Evolutionary conservation across 2,113 vertebrate species (phyloP), one percentile per base, ranked within the genome.

Genomic region (Crotalus helleri): DNA sequence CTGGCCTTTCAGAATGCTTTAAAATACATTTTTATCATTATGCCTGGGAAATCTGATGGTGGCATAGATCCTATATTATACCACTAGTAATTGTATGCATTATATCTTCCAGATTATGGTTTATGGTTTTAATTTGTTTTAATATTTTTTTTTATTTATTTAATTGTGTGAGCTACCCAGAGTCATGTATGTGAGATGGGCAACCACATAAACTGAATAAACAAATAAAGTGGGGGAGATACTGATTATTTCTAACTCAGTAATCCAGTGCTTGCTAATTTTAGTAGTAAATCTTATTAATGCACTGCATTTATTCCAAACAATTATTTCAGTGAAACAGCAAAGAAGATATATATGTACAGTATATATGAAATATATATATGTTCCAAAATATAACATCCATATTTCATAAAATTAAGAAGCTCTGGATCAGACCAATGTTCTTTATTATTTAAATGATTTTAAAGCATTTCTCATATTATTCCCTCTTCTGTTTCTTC

Each of bases 401-500:
- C n/a, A 74, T 24, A 49, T 81, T 44, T 46, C 39, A 58, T 15
- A 3, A n/a, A 85, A 39, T 51, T 33, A 26, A 54, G 85, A 24
- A 49, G 0, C 39, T 21, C 7, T 61, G 5, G 53, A 1, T 64
- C 44, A 29, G 3, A 61, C 1, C 86, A 44, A 6, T 23, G 15
- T 86, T 29, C 24, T 85, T 85, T 89, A 26, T 90, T 59, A 61
- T 10, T 85, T 59, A 61, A 23, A 3, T 44, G 51, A 90, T 15
- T 21, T 93, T 85, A 64, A 39, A 61, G 64, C 19, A 1, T 69
- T 53, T 2, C 0, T 90, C 51, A n/a, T 90, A 23, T 24, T 51
- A 88, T 94, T 55, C 93, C 0, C 4, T 93, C 95, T 93, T 21
- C 64, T 96, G 74, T 93, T 92, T 92, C 59, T 92, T 0, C 3